These are phyloP conservation scores for Lasioglossum pauxillum DNA, from an alignment of 2,888 invertebrate species.

Conservation along the genomic window DNA sequence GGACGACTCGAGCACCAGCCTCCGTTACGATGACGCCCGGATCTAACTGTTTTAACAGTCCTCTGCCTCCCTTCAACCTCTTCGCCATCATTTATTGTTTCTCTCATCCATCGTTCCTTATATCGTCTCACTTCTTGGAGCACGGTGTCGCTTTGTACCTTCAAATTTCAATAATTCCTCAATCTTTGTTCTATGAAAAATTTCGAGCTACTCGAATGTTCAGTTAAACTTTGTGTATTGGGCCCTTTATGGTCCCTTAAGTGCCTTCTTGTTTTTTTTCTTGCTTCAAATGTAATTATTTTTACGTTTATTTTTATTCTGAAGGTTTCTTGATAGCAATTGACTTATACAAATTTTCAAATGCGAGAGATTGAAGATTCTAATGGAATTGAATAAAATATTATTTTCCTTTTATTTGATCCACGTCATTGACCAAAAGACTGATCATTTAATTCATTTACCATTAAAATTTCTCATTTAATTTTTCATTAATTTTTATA, in stretches of 20 bases:
- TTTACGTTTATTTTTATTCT: background rate
- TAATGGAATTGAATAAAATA: too few relatives aligned
- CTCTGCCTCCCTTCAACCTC: background rate
- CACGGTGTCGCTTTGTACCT: background rate
- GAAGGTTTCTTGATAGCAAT: background rate
- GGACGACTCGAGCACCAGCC: slow-evolving; percentile 46
- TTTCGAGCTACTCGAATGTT: background rate
- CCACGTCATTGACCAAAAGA: too few relatives aligned
- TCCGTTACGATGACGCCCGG: background rate
- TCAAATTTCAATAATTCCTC: background rate
- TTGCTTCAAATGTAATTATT: background rate
- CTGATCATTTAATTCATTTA: too few relatives aligned
- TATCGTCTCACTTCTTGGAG: background rate
- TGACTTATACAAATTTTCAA: too few relatives aligned
- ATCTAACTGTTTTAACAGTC: background rate
- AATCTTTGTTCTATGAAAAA: background rate
- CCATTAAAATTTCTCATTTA: too few relatives aligned
- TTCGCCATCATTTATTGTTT: slow-evolving; percentile 6
- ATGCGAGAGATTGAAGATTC: too few relatives aligned
- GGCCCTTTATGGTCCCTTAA: background rate
- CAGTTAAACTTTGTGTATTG: background rate
- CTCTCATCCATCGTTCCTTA: background rate
- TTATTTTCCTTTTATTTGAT: too few relatives aligned
- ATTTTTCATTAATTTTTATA: too few relatives aligned
- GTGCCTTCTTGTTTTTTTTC: background rate